Percentiles rank a stretch among this genome's conserved stretches.
These are phyloP conservation scores for Yponomeuta malinellus DNA, from an alignment of 2,888 invertebrate species.

Conservation along the genomic window DNA sequence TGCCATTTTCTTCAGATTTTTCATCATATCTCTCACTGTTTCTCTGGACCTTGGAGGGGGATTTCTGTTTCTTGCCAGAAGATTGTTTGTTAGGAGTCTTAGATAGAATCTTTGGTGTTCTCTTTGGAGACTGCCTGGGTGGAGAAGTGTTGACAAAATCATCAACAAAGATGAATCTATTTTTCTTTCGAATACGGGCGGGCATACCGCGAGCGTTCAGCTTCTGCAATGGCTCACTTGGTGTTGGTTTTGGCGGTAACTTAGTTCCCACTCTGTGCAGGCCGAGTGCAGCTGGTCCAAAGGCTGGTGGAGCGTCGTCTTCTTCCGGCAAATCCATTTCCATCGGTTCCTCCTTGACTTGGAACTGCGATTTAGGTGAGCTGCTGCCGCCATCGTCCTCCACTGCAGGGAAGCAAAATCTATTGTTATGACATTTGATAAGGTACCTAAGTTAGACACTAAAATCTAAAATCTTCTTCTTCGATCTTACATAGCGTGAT, in stretches of 20 bases:
- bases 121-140: slow-evolving; percentile 83
- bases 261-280: slow-evolving; percentile 87
- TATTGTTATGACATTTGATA: slow-evolving; percentile 15
- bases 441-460: slow-evolving; percentile 1
- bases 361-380: slow-evolving; percentile 43
- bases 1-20: slow-evolving; percentile 51
- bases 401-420: slow-evolving; percentile 42
- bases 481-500: neutral
- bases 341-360: slow-evolving; percentile 77
- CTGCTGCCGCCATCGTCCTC: slow-evolving; percentile 45
- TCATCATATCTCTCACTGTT: slow-evolving; percentile 60
- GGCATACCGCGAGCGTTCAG: slow-evolving; percentile 93
- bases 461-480: neutral
- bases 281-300: slow-evolving; percentile 87
- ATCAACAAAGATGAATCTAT: slow-evolving; percentile 92
- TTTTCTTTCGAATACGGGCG: slow-evolving; percentile 91
- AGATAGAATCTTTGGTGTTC: slow-evolving; percentile 76
- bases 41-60: slow-evolving; percentile 72
- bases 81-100: slow-evolving; percentile 59
- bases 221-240: slow-evolving; percentile 85
- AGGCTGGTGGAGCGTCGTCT: slow-evolving; percentile 81
- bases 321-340: slow-evolving; percentile 80
- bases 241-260: slow-evolving; percentile 82
- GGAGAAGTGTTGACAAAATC: slow-evolving; percentile 87
- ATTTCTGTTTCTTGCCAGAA: slow-evolving; percentile 67